Evolutionary conservation across 1,140 invertebrate genomes (phyloP), one percentile per base, ranked within the genome.

Genomic region (Drosophila ananassae): DNA sequence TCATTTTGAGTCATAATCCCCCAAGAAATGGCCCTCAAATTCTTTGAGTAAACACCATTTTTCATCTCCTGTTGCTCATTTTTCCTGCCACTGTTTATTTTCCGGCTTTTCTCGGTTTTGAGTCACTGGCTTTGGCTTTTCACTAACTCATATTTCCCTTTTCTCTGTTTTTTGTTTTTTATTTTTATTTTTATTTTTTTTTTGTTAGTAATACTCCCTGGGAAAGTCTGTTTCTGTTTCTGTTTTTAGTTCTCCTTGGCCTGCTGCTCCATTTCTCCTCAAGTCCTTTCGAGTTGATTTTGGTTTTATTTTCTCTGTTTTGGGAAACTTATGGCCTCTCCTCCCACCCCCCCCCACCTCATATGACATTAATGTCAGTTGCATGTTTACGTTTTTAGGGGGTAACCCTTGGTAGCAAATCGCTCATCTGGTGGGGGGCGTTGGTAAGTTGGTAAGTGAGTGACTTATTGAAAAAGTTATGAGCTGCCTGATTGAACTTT

Each of bases 391-490:
- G 44, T 13, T 34, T 53, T 12, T 2, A 12, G 7, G 24, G 39
- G 3, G 22, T 9, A 2, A 7, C 25, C 1, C 25, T 21, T 7
- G 24, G 12, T 32, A 3, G 21, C 46, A 52, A 66, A 66, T 63
- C 25, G 25, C 25, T 63, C 63, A 66, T 44, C 46, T 41, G 12
- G 28, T 32, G 21, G 7, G 58, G 62, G 30, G 30, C 2, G 7
- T n/a, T n/a, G 4, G 25, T 51, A 67, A 67, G 63, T 64, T 67
- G 63, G 32, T 53, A 64, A 64, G 62, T 41, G 62, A 66, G 59
- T 62, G 63, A 66, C 46, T 67, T 67, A 67, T 67, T 63, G 63
- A 63, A 66, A 66, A 66, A 66, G 57, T 66, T 47, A 22, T 47
- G 44, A 47, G 44, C 44, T 22, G 44, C 17, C 44, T 24, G 44